These are phyloP conservation scores for Hemithea aestivaria DNA, from an alignment of 2,888 invertebrate genomes.

Conservation along the genomic window DNA sequence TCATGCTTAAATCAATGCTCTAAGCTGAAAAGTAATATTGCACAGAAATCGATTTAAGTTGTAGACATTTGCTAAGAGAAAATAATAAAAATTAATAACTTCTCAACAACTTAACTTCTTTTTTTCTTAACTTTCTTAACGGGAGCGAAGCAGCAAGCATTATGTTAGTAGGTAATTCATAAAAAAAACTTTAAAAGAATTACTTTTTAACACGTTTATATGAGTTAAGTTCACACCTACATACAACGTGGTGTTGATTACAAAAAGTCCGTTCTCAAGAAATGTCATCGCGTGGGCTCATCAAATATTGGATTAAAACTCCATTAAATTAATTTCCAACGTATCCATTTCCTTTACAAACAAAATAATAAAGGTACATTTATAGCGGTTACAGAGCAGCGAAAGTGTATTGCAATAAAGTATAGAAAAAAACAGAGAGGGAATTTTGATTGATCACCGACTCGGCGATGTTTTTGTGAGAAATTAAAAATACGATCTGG, in stretches of 20 bases:
- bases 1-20: too few relatives aligned
- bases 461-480: constrained; percentile 70
- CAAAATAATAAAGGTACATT: constrained; percentile 67
- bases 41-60: too few relatives aligned
- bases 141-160: too few relatives aligned
- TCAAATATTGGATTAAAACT: constrained; percentile 43
- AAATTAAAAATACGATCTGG: constrained; percentile 75
- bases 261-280: constrained; percentile 5
- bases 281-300: constrained; percentile 4
- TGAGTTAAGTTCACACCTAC: too few relatives aligned
- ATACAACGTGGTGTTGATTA: too few relatives aligned
- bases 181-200: too few relatives aligned
- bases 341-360: constrained; percentile 71
- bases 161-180: too few relatives aligned
- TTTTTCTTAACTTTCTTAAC: too few relatives aligned
- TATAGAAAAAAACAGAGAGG: constrained; percentile 65
- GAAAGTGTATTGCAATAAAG: constrained; percentile 73
- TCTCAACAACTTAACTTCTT: too few relatives aligned
- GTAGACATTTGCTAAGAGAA: too few relatives aligned
- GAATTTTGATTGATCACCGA: constrained; percentile 78
- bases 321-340: constrained; percentile 65
- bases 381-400: constrained; percentile 69
- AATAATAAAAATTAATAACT: too few relatives aligned
- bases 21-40: too few relatives aligned
- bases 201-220: not conserved